Evolutionary conservation across 2,797 vertebrate species (phyloP).

Genomic region (Prionace glauca): DNA sequence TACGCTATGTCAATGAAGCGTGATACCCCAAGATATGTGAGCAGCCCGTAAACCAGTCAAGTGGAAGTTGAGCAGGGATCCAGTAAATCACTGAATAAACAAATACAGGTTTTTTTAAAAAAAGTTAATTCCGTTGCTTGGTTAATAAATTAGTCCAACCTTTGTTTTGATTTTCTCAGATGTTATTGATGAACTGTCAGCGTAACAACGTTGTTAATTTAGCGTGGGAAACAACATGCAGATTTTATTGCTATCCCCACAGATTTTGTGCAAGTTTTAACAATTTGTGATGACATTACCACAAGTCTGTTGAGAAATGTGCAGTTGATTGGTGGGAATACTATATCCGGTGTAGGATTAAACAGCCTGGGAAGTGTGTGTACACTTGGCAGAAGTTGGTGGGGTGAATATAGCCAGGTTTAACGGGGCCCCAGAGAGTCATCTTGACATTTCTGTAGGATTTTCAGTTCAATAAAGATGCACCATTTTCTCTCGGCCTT

Average conservation of each 20-base stretch:
- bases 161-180: not conserved
- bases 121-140: not conserved
- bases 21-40: not conserved
- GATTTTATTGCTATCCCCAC: not conserved
- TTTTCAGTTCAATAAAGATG: not conserved
- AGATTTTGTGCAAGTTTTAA: constrained; percentile 16
- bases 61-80: not conserved
- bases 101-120: not conserved
- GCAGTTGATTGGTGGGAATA: not conserved
- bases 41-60: not conserved
- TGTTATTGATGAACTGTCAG: not conserved
- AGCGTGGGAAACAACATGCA: not conserved
- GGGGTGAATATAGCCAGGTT: not conserved
- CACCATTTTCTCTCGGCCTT: not conserved
- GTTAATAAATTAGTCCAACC: not conserved
- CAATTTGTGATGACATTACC: constrained; percentile 15
- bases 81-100: not conserved
- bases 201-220: not conserved
- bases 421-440: constrained; percentile 1
- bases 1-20: not conserved
- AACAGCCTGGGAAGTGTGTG: not conserved
- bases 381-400: not conserved
- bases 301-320: constrained; percentile 11
- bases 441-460: not conserved
- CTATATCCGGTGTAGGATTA: not conserved